Evolutionary conservation across 1,140 invertebrate species (phyloP).

Genomic region (Pemphigus obesinymphae): DNA sequence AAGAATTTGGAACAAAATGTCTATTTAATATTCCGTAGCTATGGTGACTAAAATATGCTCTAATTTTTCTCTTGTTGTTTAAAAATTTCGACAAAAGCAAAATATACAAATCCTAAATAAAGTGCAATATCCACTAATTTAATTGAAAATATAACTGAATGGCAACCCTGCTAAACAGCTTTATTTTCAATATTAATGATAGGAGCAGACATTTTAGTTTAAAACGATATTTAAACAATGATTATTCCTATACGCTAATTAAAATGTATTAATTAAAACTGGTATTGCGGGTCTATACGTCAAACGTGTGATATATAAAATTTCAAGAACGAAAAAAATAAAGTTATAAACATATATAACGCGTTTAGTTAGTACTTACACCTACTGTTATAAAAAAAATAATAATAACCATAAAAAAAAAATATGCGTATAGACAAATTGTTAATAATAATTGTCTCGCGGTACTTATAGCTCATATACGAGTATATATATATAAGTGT

Average conservation of each 20-base stretch:
- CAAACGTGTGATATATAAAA: not conserved
- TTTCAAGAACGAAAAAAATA: not conserved
- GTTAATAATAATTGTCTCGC: not conserved
- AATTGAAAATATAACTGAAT: no score
- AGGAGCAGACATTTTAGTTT: no score
- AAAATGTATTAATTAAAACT: not conserved
- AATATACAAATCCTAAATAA: no score
- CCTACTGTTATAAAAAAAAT: not conserved
- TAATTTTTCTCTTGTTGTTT: no score
- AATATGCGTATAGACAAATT: not conserved
- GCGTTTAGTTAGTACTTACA: not conserved
- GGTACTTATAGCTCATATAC: not conserved
- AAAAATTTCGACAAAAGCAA: no score
- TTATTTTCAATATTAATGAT: no score
- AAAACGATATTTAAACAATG: not conserved
- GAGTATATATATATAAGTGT: not conserved
- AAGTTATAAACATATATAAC: not conserved
- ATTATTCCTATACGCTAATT: not conserved
- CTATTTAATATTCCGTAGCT: no score
- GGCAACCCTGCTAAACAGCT: no score
- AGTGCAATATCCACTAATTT: no score
- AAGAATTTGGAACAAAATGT: no score
- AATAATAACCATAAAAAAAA: not conserved
- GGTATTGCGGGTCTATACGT: not conserved
- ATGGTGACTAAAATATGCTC: no score